Evolutionary conservation across 2,113 vertebrate genomes (phyloP), one percentile per base, ranked within the genome.

Genomic region (Hiodon alosoides): DNA sequence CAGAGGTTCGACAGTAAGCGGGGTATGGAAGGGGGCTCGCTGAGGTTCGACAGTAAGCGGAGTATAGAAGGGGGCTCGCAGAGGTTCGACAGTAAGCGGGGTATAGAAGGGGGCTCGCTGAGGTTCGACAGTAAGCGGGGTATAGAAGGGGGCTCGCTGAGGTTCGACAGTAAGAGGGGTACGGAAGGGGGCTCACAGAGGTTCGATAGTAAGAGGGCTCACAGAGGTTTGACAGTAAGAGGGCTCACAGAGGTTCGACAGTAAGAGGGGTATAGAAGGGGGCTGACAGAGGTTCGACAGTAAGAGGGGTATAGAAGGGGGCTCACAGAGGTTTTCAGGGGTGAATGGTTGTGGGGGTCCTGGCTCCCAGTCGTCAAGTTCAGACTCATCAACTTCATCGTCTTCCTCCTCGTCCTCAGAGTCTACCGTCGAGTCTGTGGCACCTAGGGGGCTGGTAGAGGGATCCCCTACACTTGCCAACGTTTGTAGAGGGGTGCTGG

Each of bases 361-460:
- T 5, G 93, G 93, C 67, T 96, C 95, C 97, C 97, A 99, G 61
- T 98, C 97, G 2, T 97, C 96, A 81, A 95, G 81, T 73, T 98
- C 96, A 0, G 95, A 94, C 77, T 98, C 96, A 59, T 95, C 94
- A 3, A 87, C 92, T 0, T 94, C 90, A 3, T 92, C 95, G 1
- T 96, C 96, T 0, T 93, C 92, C 0, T 96, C 94, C 71, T 97
- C 92, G 74, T 93, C 96, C 50, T 99, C 96, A 3, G 93, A 92
- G 66, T 95, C 94, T 60, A 96, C 91, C 5, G 93, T 93, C 65
- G 86, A 90, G 83, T 97, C 94, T 0, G 94, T 93, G 79, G 93
- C 94, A 78, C 94, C 93, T 58, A 98, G 87, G 14, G 94, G 91
- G 83, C 94, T 94, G 61, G 90, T 85, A 31, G 91, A 88, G 9